These are phyloP conservation scores for Alentia gelatinosa DNA, from an alignment of 2,888 invertebrate genomes.

Conservation along the genomic window DNA sequence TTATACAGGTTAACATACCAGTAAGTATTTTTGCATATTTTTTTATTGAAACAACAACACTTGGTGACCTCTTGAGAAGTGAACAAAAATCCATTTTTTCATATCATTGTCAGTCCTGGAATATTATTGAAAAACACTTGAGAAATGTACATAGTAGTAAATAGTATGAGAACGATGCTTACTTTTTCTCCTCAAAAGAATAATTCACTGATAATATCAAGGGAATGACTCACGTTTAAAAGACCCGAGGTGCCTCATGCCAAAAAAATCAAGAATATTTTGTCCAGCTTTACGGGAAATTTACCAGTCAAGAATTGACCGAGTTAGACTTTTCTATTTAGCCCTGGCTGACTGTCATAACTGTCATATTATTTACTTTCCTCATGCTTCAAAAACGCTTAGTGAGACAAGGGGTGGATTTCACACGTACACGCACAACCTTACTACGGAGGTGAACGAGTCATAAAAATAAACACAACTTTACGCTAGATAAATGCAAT, in stretches of 20 bases:
- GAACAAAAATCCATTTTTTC: constrained; percentile 35
- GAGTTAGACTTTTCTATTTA: background rate
- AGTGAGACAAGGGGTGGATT: constrained; percentile 35
- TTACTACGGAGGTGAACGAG: constrained; percentile 44
- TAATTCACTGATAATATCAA: background rate
- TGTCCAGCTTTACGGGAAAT: background rate
- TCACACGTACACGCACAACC: constrained; percentile 48
- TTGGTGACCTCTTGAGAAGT: constrained; percentile 46
- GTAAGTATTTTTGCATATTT: constrained; percentile 7
- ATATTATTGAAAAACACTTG: constrained; percentile 35
- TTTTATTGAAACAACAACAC: constrained; percentile 47
- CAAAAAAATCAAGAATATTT: background rate
- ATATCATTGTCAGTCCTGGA: constrained; percentile 7
- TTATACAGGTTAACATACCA: background rate
- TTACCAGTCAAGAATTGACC: background rate
- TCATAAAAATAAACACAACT: constrained; percentile 51
- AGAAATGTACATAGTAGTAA: constrained; percentile 31
- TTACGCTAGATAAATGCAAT: constrained; percentile 49
- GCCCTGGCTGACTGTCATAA: background rate
- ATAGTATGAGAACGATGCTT: constrained; percentile 27
- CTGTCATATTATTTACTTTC: background rate
- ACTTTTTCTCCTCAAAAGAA: background rate
- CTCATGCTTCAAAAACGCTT: constrained; percentile 6
- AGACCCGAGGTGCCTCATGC: background rate
- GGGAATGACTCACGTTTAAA: constrained; percentile 21